A percentile compares a stretch with the other conserved stretches of the same genome.
phyloP scores from a whole-genome alignment of 1,140 invertebrate genomes.

The Maconellicoccus hirsutus region DNA sequence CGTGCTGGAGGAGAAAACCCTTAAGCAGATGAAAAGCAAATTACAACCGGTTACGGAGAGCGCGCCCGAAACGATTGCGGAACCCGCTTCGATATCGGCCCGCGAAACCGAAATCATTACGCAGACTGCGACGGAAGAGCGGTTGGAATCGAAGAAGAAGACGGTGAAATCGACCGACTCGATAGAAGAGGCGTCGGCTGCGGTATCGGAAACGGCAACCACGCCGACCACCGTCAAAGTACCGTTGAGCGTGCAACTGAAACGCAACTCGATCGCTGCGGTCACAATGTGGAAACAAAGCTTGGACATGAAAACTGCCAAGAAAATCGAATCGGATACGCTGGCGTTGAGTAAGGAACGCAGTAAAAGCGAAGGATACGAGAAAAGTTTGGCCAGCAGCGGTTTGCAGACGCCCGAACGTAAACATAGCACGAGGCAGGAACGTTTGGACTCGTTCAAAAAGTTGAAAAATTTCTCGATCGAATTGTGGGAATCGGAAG shows the following conservation, averaged over 20 bases:
- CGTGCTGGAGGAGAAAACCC: slow-evolving; percentile 30
- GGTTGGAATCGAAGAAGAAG: not conserved
- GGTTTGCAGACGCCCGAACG: slow-evolving; percentile 28
- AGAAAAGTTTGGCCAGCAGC: not conserved
- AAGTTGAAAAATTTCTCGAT: slow-evolving; percentile 33
- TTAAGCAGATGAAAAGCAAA: slow-evolving; percentile 16
- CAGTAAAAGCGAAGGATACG: slow-evolving; percentile 18
- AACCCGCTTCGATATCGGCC: too few species aligned
- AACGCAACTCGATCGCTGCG: not conserved
- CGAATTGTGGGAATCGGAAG: slow-evolving; percentile 33
- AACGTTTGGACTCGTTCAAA: slow-evolving; percentile 33
- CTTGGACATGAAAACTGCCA: not conserved
- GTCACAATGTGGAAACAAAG: not conserved
- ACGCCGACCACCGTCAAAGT: not conserved
- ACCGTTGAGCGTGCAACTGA: not conserved
- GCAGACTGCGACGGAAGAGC: slow-evolving; percentile 6
- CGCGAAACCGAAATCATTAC: too few species aligned
- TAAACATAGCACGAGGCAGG: slow-evolving; percentile 32
- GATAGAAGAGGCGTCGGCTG: too few species aligned
- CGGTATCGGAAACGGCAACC: too few species aligned
- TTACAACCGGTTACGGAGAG: slow-evolving; percentile 15
- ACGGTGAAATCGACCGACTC: too few species aligned
- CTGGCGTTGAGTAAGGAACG: not conserved
- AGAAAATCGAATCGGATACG: not conserved
- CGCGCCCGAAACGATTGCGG: not conserved